Percentiles rank a stretch among this genome's conserved stretches.
phyloP scores from a whole-genome alignment of 2,888 invertebrate species.

The Tetramorium bicarinatum region DNA sequence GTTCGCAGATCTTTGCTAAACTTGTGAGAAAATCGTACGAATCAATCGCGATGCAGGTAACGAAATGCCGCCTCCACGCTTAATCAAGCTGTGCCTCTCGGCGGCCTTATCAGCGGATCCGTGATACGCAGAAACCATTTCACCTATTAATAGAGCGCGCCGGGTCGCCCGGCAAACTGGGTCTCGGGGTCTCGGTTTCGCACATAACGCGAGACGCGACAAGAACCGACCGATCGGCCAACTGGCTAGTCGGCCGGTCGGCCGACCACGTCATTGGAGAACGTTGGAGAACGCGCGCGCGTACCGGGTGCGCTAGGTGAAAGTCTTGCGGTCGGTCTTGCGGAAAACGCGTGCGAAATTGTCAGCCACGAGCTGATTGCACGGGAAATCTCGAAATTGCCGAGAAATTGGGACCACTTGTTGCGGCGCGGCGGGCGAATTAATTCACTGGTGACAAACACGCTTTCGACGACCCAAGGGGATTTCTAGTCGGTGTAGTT shows the following conservation, averaged over 20 bases:
- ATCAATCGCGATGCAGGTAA: not conserved
- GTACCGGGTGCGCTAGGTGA: slow-evolving; percentile 66
- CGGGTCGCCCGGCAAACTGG: slow-evolving; percentile 68
- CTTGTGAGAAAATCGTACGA: not conserved
- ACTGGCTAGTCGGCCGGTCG: slow-evolving; percentile 26
- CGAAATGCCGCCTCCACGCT: slow-evolving; percentile 11
- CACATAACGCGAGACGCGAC: slow-evolving; percentile 60
- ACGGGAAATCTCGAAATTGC: slow-evolving; percentile 63
- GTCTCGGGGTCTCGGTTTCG: slow-evolving; percentile 77
- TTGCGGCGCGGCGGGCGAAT: slow-evolving; percentile 11
- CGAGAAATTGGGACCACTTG: slow-evolving; percentile 54
- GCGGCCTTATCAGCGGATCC: slow-evolving; percentile 36
- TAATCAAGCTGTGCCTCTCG: not conserved
- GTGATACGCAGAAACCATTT: slow-evolving; percentile 57
- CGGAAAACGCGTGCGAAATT: slow-evolving; percentile 69
- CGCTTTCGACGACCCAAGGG: slow-evolving; percentile 1
- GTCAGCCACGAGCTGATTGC: slow-evolving; percentile 58
- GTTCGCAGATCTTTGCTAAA: not conserved
- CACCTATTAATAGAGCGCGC: slow-evolving; percentile 68
- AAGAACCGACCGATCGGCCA: slow-evolving; percentile 36
- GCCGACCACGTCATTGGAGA: slow-evolving; percentile 71
- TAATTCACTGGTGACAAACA: slow-evolving; percentile 21
- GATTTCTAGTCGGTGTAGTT: not conserved
- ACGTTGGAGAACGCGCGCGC: slow-evolving; percentile 59
- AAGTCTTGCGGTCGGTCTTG: slow-evolving; percentile 63